Conservation (phyloP, 2,888 invertebrate genomes). For the Tupiocoris notatus region DNA sequence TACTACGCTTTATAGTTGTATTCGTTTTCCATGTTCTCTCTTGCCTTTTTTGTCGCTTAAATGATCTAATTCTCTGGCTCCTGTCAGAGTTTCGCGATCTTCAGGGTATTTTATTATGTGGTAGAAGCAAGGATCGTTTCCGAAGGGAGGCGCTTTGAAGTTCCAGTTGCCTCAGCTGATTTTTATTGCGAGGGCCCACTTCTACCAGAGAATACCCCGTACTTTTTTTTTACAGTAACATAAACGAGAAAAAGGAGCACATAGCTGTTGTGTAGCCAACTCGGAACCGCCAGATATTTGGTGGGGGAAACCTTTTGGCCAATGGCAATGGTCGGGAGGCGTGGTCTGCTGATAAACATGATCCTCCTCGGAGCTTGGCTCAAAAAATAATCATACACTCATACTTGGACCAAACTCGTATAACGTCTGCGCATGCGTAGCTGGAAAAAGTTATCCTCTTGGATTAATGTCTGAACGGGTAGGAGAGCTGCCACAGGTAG, state of each 20-base stretch:
- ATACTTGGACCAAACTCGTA: neutral
- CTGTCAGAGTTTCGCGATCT: too few species aligned
- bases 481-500: too few species aligned
- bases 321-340: conserved; percentile 10
- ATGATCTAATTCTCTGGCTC: too few species aligned
- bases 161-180: too few species aligned
- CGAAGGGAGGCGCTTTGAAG: too few species aligned
- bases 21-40: neutral
- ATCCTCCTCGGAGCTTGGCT: neutral
- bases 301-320: conserved; percentile 3
- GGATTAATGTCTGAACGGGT: too few species aligned
- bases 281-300: conserved; percentile 1
- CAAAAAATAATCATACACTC: neutral
- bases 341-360: conserved; percentile 6
- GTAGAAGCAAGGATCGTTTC: too few species aligned
- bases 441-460: too few species aligned
- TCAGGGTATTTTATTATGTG: too few species aligned
- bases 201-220: neutral
- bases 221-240: neutral
- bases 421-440: neutral
- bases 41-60: neutral
- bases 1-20: too few species aligned
- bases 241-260: neutral
- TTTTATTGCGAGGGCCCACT: too few species aligned
- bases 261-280: neutral